Conservation (phyloP, 1,140 invertebrate species). For the Phortica variegata region DNA sequence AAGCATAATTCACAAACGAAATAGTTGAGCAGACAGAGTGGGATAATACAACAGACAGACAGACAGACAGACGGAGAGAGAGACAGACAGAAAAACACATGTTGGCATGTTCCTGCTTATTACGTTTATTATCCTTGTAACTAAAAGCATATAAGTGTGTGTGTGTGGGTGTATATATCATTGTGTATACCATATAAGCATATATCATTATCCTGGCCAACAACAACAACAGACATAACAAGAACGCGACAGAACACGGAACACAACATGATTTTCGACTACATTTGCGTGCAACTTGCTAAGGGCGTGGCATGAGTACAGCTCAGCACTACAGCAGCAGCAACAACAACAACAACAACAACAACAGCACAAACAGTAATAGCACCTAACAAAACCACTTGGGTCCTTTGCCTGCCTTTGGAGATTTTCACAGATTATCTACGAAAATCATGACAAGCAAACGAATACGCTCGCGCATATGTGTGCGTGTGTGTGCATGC, state of each 20-base stretch:
- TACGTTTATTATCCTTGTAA: too few species aligned
- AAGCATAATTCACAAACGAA: conserved; percentile 25
- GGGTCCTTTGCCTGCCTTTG: too few species aligned
- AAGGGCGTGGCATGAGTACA: not conserved
- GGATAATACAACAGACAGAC: too few species aligned
- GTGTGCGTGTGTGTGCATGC: not conserved
- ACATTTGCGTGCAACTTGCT: not conserved
- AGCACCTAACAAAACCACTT: too few species aligned
- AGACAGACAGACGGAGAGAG: not conserved
- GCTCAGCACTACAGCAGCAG: too few species aligned
- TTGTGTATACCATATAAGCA: conserved; percentile 2
- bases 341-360: too few species aligned
- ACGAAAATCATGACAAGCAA: not conserved
- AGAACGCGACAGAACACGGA: too few species aligned
- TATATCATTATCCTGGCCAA: not conserved
- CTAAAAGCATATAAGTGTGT: conserved; percentile 27
- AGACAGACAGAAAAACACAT: conserved; percentile 24
- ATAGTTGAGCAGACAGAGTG: not conserved
- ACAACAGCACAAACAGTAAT: too few species aligned
- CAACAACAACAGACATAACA: conserved; percentile 4
- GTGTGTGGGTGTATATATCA: conserved; percentile 20
- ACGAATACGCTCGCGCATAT: not conserved
- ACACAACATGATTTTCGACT: too few species aligned
- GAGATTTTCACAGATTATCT: conserved; percentile 1
- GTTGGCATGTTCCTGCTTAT: conserved; percentile 42